Base-by-base conservation (phyloP, 2,888 invertebrate genomes). In the Nomada ruficornis region DNA sequence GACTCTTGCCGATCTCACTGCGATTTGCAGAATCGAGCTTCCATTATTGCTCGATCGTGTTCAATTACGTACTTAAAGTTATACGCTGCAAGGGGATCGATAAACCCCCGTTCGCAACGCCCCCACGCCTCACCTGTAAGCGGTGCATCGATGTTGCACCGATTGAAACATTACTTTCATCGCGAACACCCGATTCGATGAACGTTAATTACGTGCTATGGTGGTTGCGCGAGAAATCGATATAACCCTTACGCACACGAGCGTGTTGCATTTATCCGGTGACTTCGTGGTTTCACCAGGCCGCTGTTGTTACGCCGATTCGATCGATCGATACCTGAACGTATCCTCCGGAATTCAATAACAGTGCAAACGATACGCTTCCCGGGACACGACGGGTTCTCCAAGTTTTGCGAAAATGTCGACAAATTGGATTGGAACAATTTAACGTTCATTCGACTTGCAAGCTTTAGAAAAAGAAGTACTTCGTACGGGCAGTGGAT, bases 221-320 rank as follows among this genome's bases (percentile, higher is more conserved):
- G 44, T 13, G 54, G 29, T 23, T 52, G 65, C 50, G 59, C 54
- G 68, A 52, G 77, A 83, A 81, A 81, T 81, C 73, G 72, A 82
- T 81, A 70, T 57, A 47, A 68, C n/a, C 44, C 23, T 57, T 57
- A 50, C 13, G 42, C n/a, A 59, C 7, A 65, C 52, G 26, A 44
- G 26, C 18, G 57, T 20, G 26, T 29, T 23, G 10, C 50, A 18
- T 55, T 70, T 10, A 59, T 59, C 65, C 57, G 26, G 50, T 20
- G 44, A 77, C 57, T 76, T 77, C 44, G 73, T 15, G 82, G 82
- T 83, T 83, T 78, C 18, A 26, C 54, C 52, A 67, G 60, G 71
- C 59, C 71, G 59, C 4, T 26, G 42, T 73, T 70, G 54, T 62
- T 67, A 36, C 63, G 20, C 13, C 44, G 1, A 23, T 44, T 75